Evolutionary conservation across 2,113 vertebrate genomes (phyloP).

Genomic region (Pelvicachromis taeniatus): DNA sequence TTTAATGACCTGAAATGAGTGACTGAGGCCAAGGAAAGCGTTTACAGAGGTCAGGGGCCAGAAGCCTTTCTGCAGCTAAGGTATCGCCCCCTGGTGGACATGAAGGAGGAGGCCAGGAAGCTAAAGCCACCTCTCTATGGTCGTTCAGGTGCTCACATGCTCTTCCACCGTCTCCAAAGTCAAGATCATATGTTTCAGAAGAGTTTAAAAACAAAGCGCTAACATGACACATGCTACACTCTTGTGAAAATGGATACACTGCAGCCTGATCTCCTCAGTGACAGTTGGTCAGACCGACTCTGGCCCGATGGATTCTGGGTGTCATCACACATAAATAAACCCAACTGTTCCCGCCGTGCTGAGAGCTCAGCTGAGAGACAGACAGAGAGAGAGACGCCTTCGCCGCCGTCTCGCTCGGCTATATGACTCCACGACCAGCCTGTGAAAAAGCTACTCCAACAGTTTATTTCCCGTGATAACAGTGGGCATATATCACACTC

Average conservation of each 20-base stretch:
- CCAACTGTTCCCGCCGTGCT: not conserved
- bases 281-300: not conserved
- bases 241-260: not conserved
- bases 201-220: not conserved
- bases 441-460: constrained; percentile 27
- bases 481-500: constrained; percentile 2
- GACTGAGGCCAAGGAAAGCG: not conserved
- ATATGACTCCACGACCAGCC: not conserved
- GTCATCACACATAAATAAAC: constrained; percentile 7
- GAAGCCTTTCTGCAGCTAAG: rapidly evolving
- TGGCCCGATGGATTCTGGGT: not conserved
- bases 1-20: not conserved
- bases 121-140: not conserved
- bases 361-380: constrained; percentile 5
- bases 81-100: not conserved
- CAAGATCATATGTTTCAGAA: not conserved
- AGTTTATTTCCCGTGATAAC: constrained; percentile 60
- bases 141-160: not conserved
- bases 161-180: not conserved
- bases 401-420: not conserved
- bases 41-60: not conserved
- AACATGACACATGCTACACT: rapidly evolving
- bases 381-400: not conserved
- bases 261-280: not conserved
- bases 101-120: rapidly evolving